Percentiles rank a stretch among this genome's conserved stretches.
Evolutionary conservation across 1,140 invertebrate genomes (phyloP).

Genomic region (Doryteuthis pealeii): DNA sequence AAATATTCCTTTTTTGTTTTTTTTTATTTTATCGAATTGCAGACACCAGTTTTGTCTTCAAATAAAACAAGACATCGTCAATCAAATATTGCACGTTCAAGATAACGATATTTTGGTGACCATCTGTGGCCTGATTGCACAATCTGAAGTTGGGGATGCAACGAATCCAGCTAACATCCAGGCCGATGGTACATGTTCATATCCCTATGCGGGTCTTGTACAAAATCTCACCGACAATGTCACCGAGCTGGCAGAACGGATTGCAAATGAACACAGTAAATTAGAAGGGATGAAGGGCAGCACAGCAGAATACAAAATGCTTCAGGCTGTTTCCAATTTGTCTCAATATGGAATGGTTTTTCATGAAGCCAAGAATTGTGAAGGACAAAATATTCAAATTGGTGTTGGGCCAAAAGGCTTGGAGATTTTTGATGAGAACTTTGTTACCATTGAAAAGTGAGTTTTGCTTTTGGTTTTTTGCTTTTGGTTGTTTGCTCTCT

Average conservation of each 20-base stretch:
- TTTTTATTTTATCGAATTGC: slow-evolving; percentile 19
- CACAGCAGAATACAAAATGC: slow-evolving; percentile 76
- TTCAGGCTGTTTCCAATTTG: slow-evolving; percentile 77
- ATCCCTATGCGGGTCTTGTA: too few relatives aligned
- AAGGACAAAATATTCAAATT: slow-evolving; percentile 57
- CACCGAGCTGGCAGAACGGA: slow-evolving; percentile 29
- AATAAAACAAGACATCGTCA: slow-evolving; percentile 70
- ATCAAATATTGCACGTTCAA: slow-evolving; percentile 59
- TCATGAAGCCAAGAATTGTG: slow-evolving; percentile 69
- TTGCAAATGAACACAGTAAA: slow-evolving; percentile 41
- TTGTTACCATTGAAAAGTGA: slow-evolving; percentile 46
- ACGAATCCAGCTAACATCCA: slow-evolving; percentile 26
- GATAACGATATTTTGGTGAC: slow-evolving; percentile 70
- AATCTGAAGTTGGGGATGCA: slow-evolving; percentile 69
- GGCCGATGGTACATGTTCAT: neutral
- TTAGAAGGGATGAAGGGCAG: slow-evolving; percentile 61
- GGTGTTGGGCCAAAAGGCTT: slow-evolving; percentile 83
- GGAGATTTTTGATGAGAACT: slow-evolving; percentile 65
- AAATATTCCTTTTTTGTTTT: too few relatives aligned
- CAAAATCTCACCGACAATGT: too few relatives aligned
- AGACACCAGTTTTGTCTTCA: slow-evolving; percentile 83
- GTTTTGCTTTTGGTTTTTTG: slow-evolving; percentile 34
- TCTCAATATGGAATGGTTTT: slow-evolving; percentile 81
- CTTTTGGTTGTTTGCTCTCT: too few relatives aligned
- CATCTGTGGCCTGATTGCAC: slow-evolving; percentile 75